phyloP scores from a whole-genome alignment of 2,888 invertebrate species.

The Sinohyriopsis cumingii region DNA sequence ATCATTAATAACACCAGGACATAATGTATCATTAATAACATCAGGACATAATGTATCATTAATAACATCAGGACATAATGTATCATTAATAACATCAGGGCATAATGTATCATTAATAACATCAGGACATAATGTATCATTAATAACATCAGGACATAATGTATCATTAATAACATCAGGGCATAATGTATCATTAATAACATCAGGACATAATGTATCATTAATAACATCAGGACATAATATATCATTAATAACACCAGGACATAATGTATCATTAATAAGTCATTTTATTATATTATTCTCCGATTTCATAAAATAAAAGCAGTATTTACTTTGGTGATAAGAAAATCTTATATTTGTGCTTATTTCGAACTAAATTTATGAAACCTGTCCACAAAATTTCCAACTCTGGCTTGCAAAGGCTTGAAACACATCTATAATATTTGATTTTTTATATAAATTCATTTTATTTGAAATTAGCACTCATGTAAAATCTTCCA shows the following conservation, averaged over 20 bases:
- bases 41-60: not conserved
- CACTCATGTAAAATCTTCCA: not conserved
- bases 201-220: not conserved
- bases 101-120: not conserved
- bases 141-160: not conserved
- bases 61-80: not conserved
- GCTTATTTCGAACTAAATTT: too few relatives aligned
- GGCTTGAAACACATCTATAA: too few relatives aligned
- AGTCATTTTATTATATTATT: too few relatives aligned
- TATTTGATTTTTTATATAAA: conserved; percentile 1
- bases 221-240: too few relatives aligned
- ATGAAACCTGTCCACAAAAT: too few relatives aligned
- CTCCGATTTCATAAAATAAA: too few relatives aligned
- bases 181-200: not conserved
- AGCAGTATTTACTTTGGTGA: too few relatives aligned
- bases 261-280: too few relatives aligned
- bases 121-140: not conserved
- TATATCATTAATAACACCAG: not conserved
- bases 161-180: not conserved
- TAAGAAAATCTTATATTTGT: too few relatives aligned
- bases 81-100: not conserved
- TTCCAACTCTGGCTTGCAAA: too few relatives aligned
- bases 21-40: not conserved
- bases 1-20: too few relatives aligned
- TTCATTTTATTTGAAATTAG: not conserved